Evolutionary conservation across 2,113 vertebrate genomes (phyloP).

Genomic region (Progne subis): DNA sequence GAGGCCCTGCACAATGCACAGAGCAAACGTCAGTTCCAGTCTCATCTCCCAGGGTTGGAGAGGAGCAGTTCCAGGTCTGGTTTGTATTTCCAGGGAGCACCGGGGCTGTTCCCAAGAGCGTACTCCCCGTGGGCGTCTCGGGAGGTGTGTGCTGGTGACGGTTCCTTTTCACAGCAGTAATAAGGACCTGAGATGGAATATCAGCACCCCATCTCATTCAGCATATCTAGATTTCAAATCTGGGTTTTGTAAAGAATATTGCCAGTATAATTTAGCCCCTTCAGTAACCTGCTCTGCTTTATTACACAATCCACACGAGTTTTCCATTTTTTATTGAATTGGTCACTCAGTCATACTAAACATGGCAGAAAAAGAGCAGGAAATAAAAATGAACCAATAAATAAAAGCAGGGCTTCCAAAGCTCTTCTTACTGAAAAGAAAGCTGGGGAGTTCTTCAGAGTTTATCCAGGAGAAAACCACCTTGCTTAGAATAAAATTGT

Average conservation of each 20-base stretch:
- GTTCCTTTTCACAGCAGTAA: slow-evolving; percentile 66
- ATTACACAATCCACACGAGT: slow-evolving; percentile 65
- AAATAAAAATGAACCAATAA: slow-evolving; percentile 70
- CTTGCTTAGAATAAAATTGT: slow-evolving; percentile 76
- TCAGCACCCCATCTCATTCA: slow-evolving; percentile 49
- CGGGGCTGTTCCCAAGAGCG: neutral
- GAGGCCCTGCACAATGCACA: neutral
- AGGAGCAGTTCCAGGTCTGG: neutral
- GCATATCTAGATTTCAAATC: slow-evolving; percentile 67
- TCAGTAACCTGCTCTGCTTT: slow-evolving; percentile 58
- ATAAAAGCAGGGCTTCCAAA: slow-evolving; percentile 64
- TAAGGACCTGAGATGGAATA: slow-evolving; percentile 58
- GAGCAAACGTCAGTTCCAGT: neutral
- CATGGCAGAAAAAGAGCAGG: slow-evolving; percentile 72
- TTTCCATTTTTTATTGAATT: slow-evolving; percentile 74
- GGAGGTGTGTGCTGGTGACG: neutral
- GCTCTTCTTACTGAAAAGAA: slow-evolving; percentile 63
- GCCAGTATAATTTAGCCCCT: slow-evolving; percentile 27
- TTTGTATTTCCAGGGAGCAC: neutral
- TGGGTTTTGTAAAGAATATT: slow-evolving; percentile 72
- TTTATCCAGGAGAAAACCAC: slow-evolving; percentile 70
- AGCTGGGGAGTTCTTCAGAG: slow-evolving; percentile 65
- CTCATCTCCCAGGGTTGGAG: neutral
- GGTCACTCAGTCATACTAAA: slow-evolving; percentile 77
- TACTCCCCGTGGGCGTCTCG: neutral